A percentile compares a stretch with the other conserved stretches of the same genome.
Conservation (phyloP, 2,113 vertebrate genomes). For the Cebus imitator region DNA sequence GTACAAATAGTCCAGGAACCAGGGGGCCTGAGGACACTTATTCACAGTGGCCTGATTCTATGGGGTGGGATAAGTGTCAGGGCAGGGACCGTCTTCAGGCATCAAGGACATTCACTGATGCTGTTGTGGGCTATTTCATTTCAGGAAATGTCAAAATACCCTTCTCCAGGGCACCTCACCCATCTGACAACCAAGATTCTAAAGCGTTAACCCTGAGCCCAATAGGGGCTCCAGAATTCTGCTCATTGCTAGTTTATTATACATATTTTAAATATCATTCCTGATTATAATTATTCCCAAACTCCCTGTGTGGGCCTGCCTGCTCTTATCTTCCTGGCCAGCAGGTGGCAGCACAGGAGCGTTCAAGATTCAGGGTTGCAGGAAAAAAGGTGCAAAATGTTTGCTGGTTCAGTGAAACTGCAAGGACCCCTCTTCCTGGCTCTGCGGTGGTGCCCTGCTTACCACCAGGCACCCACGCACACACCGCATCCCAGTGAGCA, state of each 20-base stretch:
- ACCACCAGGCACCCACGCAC: too few species aligned
- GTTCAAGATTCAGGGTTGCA: not conserved
- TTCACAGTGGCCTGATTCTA: not conserved
- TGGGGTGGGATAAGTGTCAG: too few species aligned
- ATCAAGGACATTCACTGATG: not conserved
- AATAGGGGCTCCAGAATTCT: not conserved
- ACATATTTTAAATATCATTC: not conserved
- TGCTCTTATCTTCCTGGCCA: not conserved
- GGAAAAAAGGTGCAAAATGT: not conserved
- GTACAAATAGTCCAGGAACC: not conserved
- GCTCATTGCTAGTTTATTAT: not conserved
- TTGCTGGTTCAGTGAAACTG: not conserved
- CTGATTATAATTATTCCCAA: not conserved
- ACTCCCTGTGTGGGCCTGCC: not conserved
- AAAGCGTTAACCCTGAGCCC: not conserved
- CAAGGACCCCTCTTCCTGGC: not conserved
- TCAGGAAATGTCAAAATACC: not conserved
- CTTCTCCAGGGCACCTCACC: not conserved
- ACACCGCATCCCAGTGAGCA: not conserved
- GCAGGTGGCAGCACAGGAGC: conserved; percentile 67
- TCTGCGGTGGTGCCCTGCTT: not conserved
- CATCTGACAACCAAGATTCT: not conserved
- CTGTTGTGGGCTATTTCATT: not conserved
- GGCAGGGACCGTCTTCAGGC: not conserved
- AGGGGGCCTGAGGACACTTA: accelerated